Evolutionary conservation across 1,140 invertebrate species (phyloP), one percentile per base, ranked within the genome.

Genomic region (Drosophila bifasciata): DNA sequence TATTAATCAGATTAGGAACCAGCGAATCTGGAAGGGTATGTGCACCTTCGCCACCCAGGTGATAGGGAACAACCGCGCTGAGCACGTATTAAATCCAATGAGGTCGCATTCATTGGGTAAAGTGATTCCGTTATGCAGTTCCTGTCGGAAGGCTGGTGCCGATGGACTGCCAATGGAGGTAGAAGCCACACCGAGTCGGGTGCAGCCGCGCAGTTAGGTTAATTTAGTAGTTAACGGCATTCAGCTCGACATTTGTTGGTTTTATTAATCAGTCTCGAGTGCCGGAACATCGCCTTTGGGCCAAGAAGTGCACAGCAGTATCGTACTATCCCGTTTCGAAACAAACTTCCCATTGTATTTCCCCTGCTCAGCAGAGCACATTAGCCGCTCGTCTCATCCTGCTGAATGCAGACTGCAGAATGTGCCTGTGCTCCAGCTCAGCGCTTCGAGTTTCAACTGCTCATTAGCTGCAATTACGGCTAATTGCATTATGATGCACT

Each of bases 51-150:
- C 8, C 43, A 23, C 15, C 19, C 73, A 72, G 55, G 56, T 66
- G 68, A 50, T 13, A 13, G 32, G 11, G 32, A 15, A 39, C 36
- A 32, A 49, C 58, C 48, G 48, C 53, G 48, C 53, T 43, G 59
- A 72, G 62, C 72, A 80, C 78, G 78, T 80, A 80, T 80, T 68
- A 79, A 80, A 72, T 72, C 72, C 72, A 79, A 79, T 80, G 66
- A 76, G 61, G 71, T 80, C 67, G 72, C 76, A 80, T 76, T 80
- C 72, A 79, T 80, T 76, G 61, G 72, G 8, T 40, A 76, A 76
- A 79, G 78, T 79, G 77, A 79, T 80, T 79, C 53, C 63, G 76
- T 79, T 79, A 57, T 66, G 36, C 40, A 58, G 44, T 45, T 36
- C 25, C 19, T 39, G 60, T 11, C 23, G 11, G 7, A 17, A 28